Evolutionary conservation across 2,113 vertebrate genomes (phyloP).

Genomic region (Empidonax alnorum): DNA sequence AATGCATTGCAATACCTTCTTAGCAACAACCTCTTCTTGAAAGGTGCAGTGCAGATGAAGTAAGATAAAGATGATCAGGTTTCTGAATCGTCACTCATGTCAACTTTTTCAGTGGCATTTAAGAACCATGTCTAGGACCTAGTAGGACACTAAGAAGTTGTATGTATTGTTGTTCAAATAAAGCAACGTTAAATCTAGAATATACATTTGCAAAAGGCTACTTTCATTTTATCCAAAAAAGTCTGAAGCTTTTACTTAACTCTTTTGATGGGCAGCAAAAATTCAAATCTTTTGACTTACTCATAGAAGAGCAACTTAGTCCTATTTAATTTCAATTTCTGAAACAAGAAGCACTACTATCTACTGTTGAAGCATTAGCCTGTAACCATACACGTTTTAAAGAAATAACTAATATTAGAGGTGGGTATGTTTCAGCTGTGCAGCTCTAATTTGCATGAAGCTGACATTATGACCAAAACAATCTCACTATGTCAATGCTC

Average conservation of each 20-base stretch:
- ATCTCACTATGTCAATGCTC: background rate
- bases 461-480: background rate
- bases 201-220: background rate
- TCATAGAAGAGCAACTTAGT: background rate
- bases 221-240: background rate
- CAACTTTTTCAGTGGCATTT: background rate
- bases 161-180: background rate
- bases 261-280: background rate
- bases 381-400: background rate
- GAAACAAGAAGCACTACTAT: background rate
- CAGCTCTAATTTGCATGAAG: background rate
- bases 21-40: background rate
- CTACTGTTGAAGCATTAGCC: background rate
- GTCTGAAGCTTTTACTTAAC: background rate
- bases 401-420: background rate
- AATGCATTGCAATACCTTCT: background rate
- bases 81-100: background rate
- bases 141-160: background rate
- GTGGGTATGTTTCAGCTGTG: background rate
- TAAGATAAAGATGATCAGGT: background rate
- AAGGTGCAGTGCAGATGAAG: background rate
- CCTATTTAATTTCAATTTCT: background rate
- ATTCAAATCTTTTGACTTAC: background rate
- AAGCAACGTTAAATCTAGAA: background rate
- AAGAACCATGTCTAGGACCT: background rate